Percentiles rank a stretch among this genome's conserved stretches.
These are phyloP conservation scores for Eurytoma californica DNA, from an alignment of 2,888 invertebrate genomes.

Conservation along the genomic window DNA sequence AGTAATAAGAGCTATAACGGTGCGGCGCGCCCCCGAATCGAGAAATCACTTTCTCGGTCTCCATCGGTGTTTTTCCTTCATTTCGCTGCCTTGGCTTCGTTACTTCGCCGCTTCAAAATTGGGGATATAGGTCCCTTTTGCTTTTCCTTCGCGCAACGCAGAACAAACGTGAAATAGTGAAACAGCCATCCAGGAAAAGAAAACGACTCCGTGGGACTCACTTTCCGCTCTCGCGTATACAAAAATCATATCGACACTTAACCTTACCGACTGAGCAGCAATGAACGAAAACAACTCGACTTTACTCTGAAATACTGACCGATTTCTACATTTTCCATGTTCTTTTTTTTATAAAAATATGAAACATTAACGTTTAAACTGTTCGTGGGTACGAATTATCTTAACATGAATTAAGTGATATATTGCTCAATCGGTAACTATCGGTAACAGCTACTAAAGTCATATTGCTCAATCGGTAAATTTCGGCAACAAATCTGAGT, in stretches of 20 bases:
- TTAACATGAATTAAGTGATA: too few species aligned
- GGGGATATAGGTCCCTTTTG: slow-evolving; percentile 7
- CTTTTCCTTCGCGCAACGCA: slow-evolving; percentile 8
- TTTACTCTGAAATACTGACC: neutral
- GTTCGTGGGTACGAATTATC: neutral
- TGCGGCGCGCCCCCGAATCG: slow-evolving; percentile 65
- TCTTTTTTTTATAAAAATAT: neutral
- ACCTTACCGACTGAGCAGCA: neutral
- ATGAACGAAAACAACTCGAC: neutral
- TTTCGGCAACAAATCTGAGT: too few species aligned
- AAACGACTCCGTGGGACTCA: neutral
- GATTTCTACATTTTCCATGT: neutral
- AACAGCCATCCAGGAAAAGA: neutral
- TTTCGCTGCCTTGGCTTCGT: slow-evolving; percentile 37
- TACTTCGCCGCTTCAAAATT: slow-evolving; percentile 27
- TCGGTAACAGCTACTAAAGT: too few species aligned
- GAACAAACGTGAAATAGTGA: neutral
- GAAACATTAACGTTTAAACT: slow-evolving; percentile 1
- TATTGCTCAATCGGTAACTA: neutral
- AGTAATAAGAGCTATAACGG: slow-evolving; percentile 71
- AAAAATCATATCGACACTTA: neutral
- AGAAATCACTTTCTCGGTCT: slow-evolving; percentile 27
- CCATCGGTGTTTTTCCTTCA: slow-evolving; percentile 55
- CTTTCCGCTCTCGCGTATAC: neutral
- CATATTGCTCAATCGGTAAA: neutral